Base-by-base conservation (phyloP, 2,113 vertebrate genomes). In the Herpetotheres cachinnans region DNA sequence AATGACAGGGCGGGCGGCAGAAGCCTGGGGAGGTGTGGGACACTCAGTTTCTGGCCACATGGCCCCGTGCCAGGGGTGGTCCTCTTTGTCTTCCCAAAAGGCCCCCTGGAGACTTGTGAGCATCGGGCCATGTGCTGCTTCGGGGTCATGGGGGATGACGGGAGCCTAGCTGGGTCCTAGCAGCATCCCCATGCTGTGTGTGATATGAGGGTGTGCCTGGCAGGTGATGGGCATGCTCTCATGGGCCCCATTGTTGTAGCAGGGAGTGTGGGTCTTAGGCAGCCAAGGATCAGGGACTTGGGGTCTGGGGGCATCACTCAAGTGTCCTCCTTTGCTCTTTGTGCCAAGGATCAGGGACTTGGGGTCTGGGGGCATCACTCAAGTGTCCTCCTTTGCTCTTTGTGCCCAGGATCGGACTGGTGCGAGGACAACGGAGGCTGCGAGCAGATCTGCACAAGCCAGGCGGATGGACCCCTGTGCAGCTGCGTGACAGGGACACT, bases 361-460 rank as follows among this genome's bases (percentile, higher is more conserved):
- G 20, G 16, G 34, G 7, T 36, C 15, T 10, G 16, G 7, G 34
- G 24, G 19, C 13, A 2, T 2, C 1, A 1, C 46, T 89, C 50
- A 79, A 20, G 10, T 21, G 21, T 30, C 4, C 8, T 32, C 32
- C 61, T 71, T 34, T 78, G 42, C 27, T 47, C 21, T 74, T 7
- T 9, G 19, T 34, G 70, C 61, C 14, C 83, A 99, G 99, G 98
- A 9, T 98, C 98, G 1, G 98, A 99, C 97, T 99, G 99, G 99
- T 99, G 99, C 14, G 98, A 99, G 58, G 95, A 98, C 92, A 99
- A 99, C 0, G 99, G 99, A 3, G 99, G 99, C 63, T 99, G 99
- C 49, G 99, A 99, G 93, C 99, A 99, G 98, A 99, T 99, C 94
- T 99, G 99, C 96, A 99, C 98, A 6, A 99, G 99, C 95, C 98